phyloP scores from a whole-genome alignment of 2,113 vertebrate species.

The Tychaedon coryphoeus region DNA sequence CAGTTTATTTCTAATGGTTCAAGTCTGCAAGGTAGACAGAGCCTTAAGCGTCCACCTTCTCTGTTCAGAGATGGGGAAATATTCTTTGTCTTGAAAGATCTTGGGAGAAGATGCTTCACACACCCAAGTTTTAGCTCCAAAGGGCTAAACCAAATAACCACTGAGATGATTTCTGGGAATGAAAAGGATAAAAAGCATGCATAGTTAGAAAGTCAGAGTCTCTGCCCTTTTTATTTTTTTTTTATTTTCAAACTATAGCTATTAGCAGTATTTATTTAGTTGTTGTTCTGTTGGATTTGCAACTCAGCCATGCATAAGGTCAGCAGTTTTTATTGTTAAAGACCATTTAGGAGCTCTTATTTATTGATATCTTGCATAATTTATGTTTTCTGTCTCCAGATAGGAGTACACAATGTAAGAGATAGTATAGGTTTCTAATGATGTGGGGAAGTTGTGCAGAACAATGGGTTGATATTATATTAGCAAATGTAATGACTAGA shows the following conservation, averaged over 20 bases:
- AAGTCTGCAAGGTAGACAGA: not conserved
- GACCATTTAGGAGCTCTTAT: slow-evolving; percentile 81
- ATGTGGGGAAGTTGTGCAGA: not conserved
- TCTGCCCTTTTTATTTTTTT: not conserved
- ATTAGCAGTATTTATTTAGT: not conserved
- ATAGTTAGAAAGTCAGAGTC: not conserved
- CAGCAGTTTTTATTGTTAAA: slow-evolving; percentile 80
- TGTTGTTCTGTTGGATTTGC: slow-evolving; percentile 69
- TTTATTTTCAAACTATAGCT: not conserved
- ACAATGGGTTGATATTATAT: not conserved
- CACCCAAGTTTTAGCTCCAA: not conserved
- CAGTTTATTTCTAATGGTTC: not conserved
- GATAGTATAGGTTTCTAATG: not conserved
- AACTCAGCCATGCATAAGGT: slow-evolving; percentile 69
- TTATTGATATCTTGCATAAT: slow-evolving; percentile 81
- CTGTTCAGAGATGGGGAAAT: not conserved
- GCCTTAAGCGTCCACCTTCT: not conserved
- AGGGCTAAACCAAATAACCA: not conserved
- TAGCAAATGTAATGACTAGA: not conserved
- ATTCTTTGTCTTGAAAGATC: not conserved
- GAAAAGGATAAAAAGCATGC: not conserved
- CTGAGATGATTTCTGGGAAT: not conserved
- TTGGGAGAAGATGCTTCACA: not conserved
- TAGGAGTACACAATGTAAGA: not conserved
- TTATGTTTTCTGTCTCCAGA: slow-evolving; percentile 63